These are phyloP conservation scores for Echinarachnius parma DNA, from an alignment of 53 echinoderm and acorn worm genomes.

Conservation along the genomic window DNA sequence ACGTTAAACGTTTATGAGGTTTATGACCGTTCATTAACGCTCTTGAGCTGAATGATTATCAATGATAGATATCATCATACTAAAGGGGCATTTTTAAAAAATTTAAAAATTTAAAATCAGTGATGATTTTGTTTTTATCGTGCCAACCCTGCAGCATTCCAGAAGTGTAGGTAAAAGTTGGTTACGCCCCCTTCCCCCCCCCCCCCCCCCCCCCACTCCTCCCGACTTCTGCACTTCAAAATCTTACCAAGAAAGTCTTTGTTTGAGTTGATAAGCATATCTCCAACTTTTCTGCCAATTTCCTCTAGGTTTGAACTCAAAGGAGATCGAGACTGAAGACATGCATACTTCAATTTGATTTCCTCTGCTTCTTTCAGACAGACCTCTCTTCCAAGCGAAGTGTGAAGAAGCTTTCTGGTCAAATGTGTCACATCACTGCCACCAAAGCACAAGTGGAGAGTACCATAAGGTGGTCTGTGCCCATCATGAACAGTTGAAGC, in stretches of 20 bases:
- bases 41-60: too few species aligned
- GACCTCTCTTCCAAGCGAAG: slow-evolving; percentile 5
- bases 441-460: slow-evolving; percentile 33
- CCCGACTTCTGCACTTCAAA: too few species aligned
- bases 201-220: neutral
- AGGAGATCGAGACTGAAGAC: neutral
- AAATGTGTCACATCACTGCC: slow-evolving; percentile 39
- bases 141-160: too few species aligned
- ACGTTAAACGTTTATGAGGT: too few species aligned
- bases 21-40: too few species aligned
- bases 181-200: neutral
- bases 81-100: too few species aligned
- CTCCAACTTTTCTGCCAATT: slow-evolving; percentile 46
- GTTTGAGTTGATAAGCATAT: slow-evolving; percentile 26
- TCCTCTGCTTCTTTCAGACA: slow-evolving; percentile 36
- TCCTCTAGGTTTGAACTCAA: neutral
- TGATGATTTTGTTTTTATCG: too few species aligned
- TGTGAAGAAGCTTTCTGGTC: slow-evolving; percentile 16
- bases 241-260: neutral
- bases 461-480: slow-evolving; percentile 50
- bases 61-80: too few species aligned
- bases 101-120: too few species aligned
- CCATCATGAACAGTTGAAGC: slow-evolving; percentile 63
- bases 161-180: neutral
- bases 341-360: slow-evolving; percentile 28